phyloP scores from a whole-genome alignment of 2,888 invertebrate genomes.

The Deladenus siricidicola region DNA sequence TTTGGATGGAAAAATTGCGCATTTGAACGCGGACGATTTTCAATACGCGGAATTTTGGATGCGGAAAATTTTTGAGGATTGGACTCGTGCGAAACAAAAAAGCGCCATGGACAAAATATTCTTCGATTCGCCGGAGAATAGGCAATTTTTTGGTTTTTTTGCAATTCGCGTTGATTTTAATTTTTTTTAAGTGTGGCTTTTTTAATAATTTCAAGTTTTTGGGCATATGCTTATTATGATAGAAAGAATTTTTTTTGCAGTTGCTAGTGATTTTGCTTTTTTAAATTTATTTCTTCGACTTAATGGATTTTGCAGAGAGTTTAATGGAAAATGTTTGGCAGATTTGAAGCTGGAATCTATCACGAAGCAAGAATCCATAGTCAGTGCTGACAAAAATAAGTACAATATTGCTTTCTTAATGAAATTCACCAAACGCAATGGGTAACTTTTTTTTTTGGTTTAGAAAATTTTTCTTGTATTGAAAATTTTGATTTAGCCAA shows the following conservation, averaged over 20 bases:
- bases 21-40: conserved; percentile 20
- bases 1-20: conserved; percentile 22
- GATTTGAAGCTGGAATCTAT: conserved; percentile 10
- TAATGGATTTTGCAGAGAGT: conserved; percentile 8
- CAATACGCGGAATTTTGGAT: conserved; percentile 16
- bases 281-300: background rate
- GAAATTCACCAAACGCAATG: too few species aligned
- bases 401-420: too few species aligned
- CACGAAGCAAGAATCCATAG: background rate
- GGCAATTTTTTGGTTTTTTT: conserved; percentile 7
- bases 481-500: too few species aligned
- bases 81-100: conserved; percentile 10
- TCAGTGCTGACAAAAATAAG: background rate
- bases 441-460: background rate
- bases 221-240: too few species aligned
- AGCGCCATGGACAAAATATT: conserved; percentile 10
- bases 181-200: background rate
- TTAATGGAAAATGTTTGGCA: conserved; percentile 14
- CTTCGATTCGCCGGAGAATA: conserved; percentile 5
- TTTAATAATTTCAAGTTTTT: background rate
- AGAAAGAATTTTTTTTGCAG: too few species aligned
- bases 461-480: too few species aligned
- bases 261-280: too few species aligned
- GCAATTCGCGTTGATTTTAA: too few species aligned
- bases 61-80: conserved; percentile 22